phyloP scores from a whole-genome alignment of 2,797 vertebrate species.

The Darevskia nairensis region DNA sequence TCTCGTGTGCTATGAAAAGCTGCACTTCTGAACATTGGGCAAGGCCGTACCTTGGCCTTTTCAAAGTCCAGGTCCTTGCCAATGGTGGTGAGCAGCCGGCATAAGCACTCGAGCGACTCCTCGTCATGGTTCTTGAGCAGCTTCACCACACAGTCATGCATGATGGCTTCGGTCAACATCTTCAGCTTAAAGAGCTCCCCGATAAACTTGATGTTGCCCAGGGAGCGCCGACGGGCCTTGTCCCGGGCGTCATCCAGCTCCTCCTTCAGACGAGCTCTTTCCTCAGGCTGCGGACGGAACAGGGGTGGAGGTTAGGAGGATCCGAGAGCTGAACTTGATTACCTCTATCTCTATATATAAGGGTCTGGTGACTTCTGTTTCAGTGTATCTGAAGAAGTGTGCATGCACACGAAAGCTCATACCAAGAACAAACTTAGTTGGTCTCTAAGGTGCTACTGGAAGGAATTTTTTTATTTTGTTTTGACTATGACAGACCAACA shows the following conservation, averaged over 20 bases:
- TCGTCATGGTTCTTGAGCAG: slow-evolving; percentile 97
- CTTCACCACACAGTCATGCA: slow-evolving; percentile 98
- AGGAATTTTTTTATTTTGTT: too few species aligned
- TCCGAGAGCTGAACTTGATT: too few species aligned
- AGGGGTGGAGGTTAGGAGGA: not conserved
- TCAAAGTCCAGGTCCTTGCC: slow-evolving; percentile 98
- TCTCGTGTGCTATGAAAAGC: not conserved
- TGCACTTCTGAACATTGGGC: not conserved
- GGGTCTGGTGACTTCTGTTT: too few species aligned
- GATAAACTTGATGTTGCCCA: slow-evolving; percentile 98
- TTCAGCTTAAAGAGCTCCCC: slow-evolving; percentile 98
- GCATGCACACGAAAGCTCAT: too few species aligned
- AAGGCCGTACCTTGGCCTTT: slow-evolving; percentile 88
- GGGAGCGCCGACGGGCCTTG: slow-evolving; percentile 90
- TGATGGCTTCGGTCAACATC: slow-evolving; percentile 98
- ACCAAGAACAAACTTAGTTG: too few species aligned
- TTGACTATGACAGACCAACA: too few species aligned
- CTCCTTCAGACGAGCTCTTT: slow-evolving; percentile 88
- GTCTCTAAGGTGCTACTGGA: too few species aligned
- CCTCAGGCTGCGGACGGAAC: slow-evolving; percentile 82
- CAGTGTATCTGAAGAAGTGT: too few species aligned
- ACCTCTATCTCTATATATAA: too few species aligned
- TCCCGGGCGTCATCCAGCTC: slow-evolving; percentile 89
- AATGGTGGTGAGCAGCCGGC: slow-evolving; percentile 93
- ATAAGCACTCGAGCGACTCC: slow-evolving; percentile 96